Evolutionary conservation across 2,888 invertebrate species (phyloP), one percentile per base, ranked within the genome.

Genomic region (Nemurella pictetii): DNA sequence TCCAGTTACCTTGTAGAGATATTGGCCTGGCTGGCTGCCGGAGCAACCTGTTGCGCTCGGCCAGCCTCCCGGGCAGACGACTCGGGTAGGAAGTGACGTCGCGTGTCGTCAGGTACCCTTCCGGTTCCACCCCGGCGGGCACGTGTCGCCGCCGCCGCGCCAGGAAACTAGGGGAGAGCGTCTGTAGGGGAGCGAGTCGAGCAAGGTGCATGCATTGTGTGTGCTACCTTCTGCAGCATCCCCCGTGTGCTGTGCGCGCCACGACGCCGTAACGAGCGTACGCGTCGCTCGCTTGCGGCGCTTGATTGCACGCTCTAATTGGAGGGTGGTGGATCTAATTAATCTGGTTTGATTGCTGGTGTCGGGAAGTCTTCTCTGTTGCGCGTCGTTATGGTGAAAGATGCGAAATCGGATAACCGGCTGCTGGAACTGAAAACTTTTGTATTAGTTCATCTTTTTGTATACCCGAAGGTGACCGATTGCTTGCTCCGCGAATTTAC

Each of bases 211-310:
- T n/a, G n/a, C n/a, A n/a, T n/a, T n/a, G n/a, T n/a, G n/a, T n/a
- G 29, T 73, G 78, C 26, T 73, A 20, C 28, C 83, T 80, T 83
- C 35, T 32, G 30, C 28, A 72, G 72, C 32, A n/a, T 30, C 32
- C 15, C 77, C 55, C 55, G 55, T 55, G 83, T 78, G 72, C 36
- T 32, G 32, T 27, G 74, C 77, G 27, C 25, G 0, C n/a, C 83
- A 25, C 25, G 12, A 55, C 32, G 80, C 73, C 80, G 28, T 85
- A 85, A 82, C 85, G 30, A 81, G 55, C 73, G 32, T 32, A 55
- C 36, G 81, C 30, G 78, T 36, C 74, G n/a, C n/a, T n/a, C n/a
- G n/a, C n/a, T n/a, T n/a, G n/a, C n/a, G 82, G 72, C 80, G 81
- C 73, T 80, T 80, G 82, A 20, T 55, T 55, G 9, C 55, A 55